phyloP scores from a whole-genome alignment of 2,888 invertebrate species.

The Nephrocerus scutellatus region DNA sequence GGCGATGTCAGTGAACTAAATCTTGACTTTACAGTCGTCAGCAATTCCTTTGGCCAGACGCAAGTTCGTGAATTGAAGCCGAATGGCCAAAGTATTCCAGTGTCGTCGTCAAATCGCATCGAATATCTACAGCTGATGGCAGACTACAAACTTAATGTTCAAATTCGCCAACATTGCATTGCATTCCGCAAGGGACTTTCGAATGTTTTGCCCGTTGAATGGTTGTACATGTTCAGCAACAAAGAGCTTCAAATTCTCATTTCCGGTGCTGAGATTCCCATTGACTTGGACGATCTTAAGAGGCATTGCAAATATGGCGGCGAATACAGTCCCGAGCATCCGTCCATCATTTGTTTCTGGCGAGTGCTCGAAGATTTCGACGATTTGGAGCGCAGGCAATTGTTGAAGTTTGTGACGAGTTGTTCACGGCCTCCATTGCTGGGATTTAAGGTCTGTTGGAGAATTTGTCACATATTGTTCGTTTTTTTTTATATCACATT shows the following conservation, averaged over 20 bases:
- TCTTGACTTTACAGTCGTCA: constrained; percentile 87
- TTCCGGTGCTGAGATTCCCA: constrained; percentile 89
- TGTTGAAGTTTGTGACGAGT: constrained; percentile 96
- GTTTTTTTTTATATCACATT: not conserved
- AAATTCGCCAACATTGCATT: constrained; percentile 76
- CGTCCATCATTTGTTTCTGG: constrained; percentile 86
- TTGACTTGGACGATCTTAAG: constrained; percentile 84
- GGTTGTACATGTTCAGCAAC: constrained; percentile 91
- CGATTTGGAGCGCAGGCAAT: constrained; percentile 74
- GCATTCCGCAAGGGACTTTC: constrained; percentile 86
- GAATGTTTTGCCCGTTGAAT: constrained; percentile 83
- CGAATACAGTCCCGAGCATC: constrained; percentile 75
- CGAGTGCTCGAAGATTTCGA: constrained; percentile 73
- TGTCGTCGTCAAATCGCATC: constrained; percentile 85
- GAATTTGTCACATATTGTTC: not conserved
- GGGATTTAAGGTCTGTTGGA: constrained; percentile 77
- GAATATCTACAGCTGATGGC: constrained; percentile 96
- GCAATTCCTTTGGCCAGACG: constrained; percentile 83
- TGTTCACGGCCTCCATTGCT: constrained; percentile 94
- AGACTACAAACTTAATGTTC: constrained; percentile 89
- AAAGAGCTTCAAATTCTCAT: constrained; percentile 94
- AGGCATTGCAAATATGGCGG: constrained; percentile 83
- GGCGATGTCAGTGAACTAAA: constrained; percentile 83
- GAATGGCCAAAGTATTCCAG: constrained; percentile 81
- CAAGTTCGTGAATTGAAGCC: constrained; percentile 86